Evolutionary conservation across 2,888 invertebrate genomes (phyloP), one percentile per base, ranked within the genome.

Genomic region (Phasia obesa): DNA sequence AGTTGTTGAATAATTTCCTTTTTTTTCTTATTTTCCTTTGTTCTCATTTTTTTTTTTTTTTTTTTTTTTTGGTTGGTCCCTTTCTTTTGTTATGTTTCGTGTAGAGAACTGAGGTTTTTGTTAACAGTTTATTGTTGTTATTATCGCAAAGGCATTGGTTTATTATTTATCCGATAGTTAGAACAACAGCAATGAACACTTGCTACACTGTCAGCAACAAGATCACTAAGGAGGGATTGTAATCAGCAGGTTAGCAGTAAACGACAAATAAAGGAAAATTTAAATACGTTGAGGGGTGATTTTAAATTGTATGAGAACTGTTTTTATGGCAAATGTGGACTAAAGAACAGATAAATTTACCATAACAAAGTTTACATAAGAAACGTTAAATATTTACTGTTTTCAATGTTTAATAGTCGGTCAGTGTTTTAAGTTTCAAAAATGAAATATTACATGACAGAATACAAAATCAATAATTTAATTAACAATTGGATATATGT

Each of bases 211-310:
- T 44, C 17, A 17, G 55, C 69, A 80, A 64, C 55, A 69, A 55
- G 44, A 80, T 74, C 62, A 3, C 23, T 69, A 59, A 51, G 23
- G 27, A 73, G 65, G 79, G 67, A 60, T 60, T 53, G 55, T 60
- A 80, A 75, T 57, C 64, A 75, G 80, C 75, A 81, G 75, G 75
- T 75, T 81, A 47, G 27, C 62, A 38, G 11, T 55, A 21, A n/a
- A 31, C 23, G 25, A 31, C 19, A 17, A 64, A 21, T 13, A 47
- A 31, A 27, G 31, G 57, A 57, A 57, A 42, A 55, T 55, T 55
- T 27, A 27, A 42, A 31, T 55, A 55, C 9, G 47, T 25, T 59
- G 19, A 69, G 49, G 76, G 67, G 38, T 69, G 59, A 76, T 76
- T 64, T 65, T 49, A 7, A 75, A 67, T 19, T 38, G 59, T 67